A percentile compares a stretch with the other conserved stretches of the same genome.
Conservation (phyloP, 2,113 vertebrate species). For the Clupea harengus region DNA sequence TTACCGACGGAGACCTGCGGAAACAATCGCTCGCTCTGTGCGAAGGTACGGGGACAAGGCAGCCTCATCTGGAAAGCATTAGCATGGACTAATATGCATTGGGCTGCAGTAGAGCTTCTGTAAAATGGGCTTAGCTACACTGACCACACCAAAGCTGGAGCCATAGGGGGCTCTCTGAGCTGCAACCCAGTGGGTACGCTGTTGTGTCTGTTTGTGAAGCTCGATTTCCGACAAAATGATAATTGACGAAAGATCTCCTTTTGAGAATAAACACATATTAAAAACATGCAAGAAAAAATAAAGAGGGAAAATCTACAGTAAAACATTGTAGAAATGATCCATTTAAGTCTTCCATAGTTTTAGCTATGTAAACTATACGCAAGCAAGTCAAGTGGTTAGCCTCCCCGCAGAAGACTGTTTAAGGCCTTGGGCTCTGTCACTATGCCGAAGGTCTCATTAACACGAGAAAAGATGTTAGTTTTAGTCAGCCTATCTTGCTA, state of each 20-base stretch:
- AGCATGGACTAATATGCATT: slow-evolving; percentile 53
- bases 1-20: slow-evolving; percentile 48
- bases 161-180: background rate
- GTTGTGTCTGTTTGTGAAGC: background rate
- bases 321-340: background rate
- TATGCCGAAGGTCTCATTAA: background rate
- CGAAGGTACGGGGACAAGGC: slow-evolving; percentile 25
- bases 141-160: background rate
- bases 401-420: background rate
- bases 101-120: slow-evolving; percentile 55
- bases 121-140: slow-evolving; percentile 46
- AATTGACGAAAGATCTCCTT: background rate
- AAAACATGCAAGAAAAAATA: background rate
- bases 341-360: background rate
- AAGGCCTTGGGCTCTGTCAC: background rate
- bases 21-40: slow-evolving; percentile 62
- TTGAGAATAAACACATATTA: background rate
- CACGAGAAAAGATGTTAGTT: background rate
- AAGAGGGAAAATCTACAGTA: background rate
- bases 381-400: background rate
- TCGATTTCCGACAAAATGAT: background rate
- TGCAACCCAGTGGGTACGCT: background rate
- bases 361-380: background rate
- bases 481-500: background rate
- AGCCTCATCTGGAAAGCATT: slow-evolving; percentile 68